Percentiles rank a stretch among this genome's conserved stretches.
Conservation (phyloP, 2,113 vertebrate species). For the Corvus cornix region DNA sequence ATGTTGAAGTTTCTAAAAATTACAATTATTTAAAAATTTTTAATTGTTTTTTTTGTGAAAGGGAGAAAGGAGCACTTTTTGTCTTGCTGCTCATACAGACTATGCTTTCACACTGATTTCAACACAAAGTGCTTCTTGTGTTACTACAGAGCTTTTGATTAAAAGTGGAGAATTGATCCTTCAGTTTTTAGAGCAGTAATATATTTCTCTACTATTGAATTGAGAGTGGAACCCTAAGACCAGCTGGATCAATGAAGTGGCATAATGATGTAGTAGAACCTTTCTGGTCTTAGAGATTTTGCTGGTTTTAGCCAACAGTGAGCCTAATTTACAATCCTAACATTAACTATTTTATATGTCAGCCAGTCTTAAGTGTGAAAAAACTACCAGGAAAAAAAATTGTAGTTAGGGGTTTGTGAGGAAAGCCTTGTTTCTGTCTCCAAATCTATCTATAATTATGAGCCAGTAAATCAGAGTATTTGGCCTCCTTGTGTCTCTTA, state of each 20-base stretch:
- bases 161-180: background rate
- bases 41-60: background rate
- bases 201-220: background rate
- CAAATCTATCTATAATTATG: background rate
- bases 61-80: background rate
- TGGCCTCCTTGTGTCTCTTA: background rate
- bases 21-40: background rate
- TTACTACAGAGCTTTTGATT: background rate
- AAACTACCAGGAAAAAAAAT: background rate
- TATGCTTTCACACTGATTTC: background rate
- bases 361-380: background rate
- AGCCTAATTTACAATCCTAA: background rate
- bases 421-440: background rate
- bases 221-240: background rate
- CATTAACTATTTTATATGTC: background rate
- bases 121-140: background rate
- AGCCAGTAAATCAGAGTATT: background rate
- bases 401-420: background rate
- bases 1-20: constrained; percentile 15
- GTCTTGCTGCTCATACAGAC: background rate
- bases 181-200: background rate
- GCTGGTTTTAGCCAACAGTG: background rate
- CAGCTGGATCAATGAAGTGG: background rate
- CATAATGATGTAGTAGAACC: background rate
- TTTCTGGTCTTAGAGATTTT: background rate